Evolutionary conservation across 2,888 invertebrate genomes (phyloP).

Genomic region (Acrobasis consociella): DNA sequence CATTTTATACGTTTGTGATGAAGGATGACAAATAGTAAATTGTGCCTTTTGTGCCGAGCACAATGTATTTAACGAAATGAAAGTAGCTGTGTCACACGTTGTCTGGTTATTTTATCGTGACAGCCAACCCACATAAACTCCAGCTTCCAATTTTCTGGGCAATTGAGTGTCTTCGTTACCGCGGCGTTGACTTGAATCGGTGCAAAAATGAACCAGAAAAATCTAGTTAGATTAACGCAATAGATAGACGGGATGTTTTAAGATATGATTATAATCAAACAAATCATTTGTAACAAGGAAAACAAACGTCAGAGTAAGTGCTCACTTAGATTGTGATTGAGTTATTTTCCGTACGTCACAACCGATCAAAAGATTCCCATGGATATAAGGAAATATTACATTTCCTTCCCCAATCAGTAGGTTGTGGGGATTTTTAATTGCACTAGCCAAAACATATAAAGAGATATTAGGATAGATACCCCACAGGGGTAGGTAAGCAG

Average conservation of each 20-base stretch:
- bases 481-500: no score
- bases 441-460: no score
- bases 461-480: no score
- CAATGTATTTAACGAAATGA: conserved; percentile 29
- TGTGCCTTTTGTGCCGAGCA: conserved; percentile 20
- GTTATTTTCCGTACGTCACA: no score
- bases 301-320: no score
- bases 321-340: not conserved
- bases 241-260: not conserved
- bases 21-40: conserved; percentile 18
- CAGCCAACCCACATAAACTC: conserved; percentile 30
- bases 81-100: conserved; percentile 15
- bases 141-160: conserved; percentile 34
- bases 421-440: no score
- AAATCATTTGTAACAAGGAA: no score
- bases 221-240: not conserved
- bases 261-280: no score
- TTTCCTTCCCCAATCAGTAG: no score
- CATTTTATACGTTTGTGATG: conserved; percentile 6
- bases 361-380: no score
- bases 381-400: no score
- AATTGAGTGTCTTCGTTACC: conserved; percentile 23
- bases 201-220: conserved; percentile 4
- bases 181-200: not conserved
- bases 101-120: conserved; percentile 23